Conservation (phyloP, 2,797 vertebrate species). For the Lagothrix lagotricha region DNA sequence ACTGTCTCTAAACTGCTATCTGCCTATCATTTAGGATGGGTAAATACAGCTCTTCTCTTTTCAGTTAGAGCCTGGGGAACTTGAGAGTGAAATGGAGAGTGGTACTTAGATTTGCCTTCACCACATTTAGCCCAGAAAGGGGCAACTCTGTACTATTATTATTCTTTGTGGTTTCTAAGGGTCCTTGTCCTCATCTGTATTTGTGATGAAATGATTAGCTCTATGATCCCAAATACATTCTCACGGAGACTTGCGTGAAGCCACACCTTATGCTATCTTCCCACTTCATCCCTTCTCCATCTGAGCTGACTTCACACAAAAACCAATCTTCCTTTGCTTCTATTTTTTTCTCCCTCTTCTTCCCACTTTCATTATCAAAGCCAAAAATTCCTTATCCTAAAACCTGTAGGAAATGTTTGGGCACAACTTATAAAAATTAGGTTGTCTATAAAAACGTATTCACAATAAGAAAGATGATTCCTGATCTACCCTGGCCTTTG, state of each 20-base stretch:
- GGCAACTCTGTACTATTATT: fast-evolving
- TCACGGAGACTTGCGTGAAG: not conserved
- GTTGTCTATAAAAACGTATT: not conserved
- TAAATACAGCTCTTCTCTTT: not conserved
- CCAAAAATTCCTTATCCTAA: conserved; percentile 33
- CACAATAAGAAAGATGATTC: not conserved
- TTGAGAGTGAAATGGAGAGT: not conserved
- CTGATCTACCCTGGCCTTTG: not conserved
- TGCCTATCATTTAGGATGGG: not conserved
- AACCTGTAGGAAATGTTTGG: not conserved
- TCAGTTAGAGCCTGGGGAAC: not conserved
- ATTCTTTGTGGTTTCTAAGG: not conserved
- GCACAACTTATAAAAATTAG: not conserved
- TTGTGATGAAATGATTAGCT: not conserved
- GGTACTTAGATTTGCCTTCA: not conserved
- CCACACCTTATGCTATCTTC: not conserved
- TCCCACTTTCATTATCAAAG: conserved; percentile 46
- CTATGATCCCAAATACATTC: not conserved
- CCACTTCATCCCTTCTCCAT: not conserved
- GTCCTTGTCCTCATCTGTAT: not conserved
- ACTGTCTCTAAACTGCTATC: not conserved
- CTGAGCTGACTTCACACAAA: conserved; percentile 30
- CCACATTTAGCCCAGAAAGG: not conserved
- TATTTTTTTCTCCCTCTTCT: conserved; percentile 42
- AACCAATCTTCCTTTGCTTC: conserved; percentile 8